Base-by-base conservation (phyloP, 2,113 vertebrate species). In the Coptodon bakossiorum region DNA sequence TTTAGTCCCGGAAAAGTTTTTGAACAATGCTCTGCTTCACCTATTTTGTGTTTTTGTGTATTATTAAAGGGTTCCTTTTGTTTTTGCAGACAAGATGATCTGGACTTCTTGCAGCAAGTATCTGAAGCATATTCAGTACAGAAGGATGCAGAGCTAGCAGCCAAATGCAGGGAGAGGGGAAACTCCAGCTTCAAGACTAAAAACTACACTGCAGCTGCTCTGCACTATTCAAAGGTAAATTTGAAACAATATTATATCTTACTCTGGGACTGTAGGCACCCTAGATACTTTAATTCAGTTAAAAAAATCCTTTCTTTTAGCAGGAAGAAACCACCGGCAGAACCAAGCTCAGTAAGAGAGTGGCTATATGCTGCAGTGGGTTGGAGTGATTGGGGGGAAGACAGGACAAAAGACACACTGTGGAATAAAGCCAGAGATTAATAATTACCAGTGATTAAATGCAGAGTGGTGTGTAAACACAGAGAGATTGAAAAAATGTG, bases 201-300 rank as follows among this genome's bases (percentile, higher is more conserved):
- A 53, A 94, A 92, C 22, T 98, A 98, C 90, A 71, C 50, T 1
- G 88, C 92, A 4, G 98, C 98, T 1, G 87, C 93, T 6, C 87
- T 96, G 27, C 96, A 97, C 38, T 99, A 99, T 82, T 97, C 98
- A 19, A 96, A 97, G 98, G 98, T 96, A 36, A 59, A 29, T 12
- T 16, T 8, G 29, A 22, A 22, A 76, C 3, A 11, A 13, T 48
- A 27, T 50, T 29, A 6, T 22, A 31, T 12, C n/a, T 29, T 9
- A 73, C 17, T 12, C 12, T 27, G 7, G 66, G 57, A 82, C 34
- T 14, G 11, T 10, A 66, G 10, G 5, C 9, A 6, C 34, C 9
- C 10, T 24, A 38, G 50, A 45, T 53, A 63, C 27, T 13, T 68
- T 38, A 68, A 8, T 38, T 68, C 12, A 22, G 11, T 38, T 38